A percentile compares a stretch with the other conserved stretches of the same genome.
Evolutionary conservation across 2,797 vertebrate genomes (phyloP).

Genomic region (Cottoperca gobio): DNA sequence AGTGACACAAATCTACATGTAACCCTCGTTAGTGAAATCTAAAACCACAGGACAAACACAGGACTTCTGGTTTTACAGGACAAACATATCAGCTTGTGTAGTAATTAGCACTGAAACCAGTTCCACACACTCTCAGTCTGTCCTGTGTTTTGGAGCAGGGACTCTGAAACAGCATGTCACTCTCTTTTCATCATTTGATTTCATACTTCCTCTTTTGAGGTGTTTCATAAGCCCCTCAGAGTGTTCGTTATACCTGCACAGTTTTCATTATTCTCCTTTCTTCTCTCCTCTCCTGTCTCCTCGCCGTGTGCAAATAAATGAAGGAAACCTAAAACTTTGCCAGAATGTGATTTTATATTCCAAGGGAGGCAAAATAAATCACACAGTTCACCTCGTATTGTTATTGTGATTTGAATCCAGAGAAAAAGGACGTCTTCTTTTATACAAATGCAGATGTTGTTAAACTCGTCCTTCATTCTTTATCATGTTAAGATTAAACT

Average conservation of each 20-base stretch:
- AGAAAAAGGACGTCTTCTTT: neutral
- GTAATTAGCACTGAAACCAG: neutral
- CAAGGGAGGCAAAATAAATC: neutral
- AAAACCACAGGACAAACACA: neutral
- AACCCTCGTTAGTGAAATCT: neutral
- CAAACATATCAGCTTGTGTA: neutral
- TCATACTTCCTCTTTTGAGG: slow-evolving; percentile 17
- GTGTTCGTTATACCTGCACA: slow-evolving; percentile 2
- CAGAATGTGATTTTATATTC: neutral
- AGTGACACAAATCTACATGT: neutral
- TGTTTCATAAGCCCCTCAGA: slow-evolving; percentile 29
- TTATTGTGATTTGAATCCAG: neutral
- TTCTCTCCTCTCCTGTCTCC: neutral
- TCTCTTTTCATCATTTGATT: slow-evolving; percentile 31
- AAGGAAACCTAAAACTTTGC: neutral
- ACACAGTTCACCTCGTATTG: neutral
- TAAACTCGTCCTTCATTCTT: too few relatives aligned
- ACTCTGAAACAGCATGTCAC: slow-evolving; percentile 1
- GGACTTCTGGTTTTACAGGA: neutral
- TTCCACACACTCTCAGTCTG: neutral
- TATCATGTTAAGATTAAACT: too few relatives aligned
- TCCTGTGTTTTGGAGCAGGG: neutral
- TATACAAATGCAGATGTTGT: neutral
- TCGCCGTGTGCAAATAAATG: slow-evolving; percentile 7
- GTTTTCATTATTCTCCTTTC: slow-evolving; percentile 10